Evolutionary conservation across 2,797 vertebrate species (phyloP).

Genomic region (Threskiornis aethiopicus): DNA sequence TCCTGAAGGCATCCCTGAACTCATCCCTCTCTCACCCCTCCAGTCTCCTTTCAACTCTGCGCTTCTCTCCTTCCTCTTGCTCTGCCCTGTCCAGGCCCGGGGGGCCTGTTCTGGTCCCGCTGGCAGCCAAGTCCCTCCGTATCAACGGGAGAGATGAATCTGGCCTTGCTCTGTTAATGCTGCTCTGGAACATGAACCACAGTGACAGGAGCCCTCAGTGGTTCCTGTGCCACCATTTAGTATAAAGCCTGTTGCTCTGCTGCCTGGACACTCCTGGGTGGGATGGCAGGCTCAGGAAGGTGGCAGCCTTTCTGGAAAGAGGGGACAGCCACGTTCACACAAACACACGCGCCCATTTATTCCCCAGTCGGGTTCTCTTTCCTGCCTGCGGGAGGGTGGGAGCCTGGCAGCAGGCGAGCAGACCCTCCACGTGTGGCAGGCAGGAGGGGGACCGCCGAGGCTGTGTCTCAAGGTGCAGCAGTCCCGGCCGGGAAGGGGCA

Average conservation of each 20-base stretch:
- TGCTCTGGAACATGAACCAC: not conserved
- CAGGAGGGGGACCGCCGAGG: not conserved
- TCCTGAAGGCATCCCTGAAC: not conserved
- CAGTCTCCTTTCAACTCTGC: not conserved
- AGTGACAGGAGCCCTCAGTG: not conserved
- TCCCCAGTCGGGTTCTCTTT: not conserved
- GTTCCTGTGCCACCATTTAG: not conserved
- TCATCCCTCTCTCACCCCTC: not conserved
- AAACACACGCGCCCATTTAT: rapidly evolving
- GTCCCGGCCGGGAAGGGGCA: rapidly evolving
- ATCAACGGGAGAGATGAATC: not conserved
- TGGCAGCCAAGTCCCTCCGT: not conserved
- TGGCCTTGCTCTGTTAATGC: not conserved
- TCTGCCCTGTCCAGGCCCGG: not conserved
- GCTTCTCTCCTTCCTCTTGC: not conserved
- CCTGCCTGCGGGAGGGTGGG: too few relatives aligned
- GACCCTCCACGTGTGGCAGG: not conserved
- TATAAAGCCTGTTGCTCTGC: not conserved
- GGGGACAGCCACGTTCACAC: not conserved
- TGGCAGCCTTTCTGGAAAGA: not conserved
- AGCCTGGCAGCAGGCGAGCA: not conserved
- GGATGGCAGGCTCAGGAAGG: not conserved
- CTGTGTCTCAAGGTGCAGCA: not conserved
- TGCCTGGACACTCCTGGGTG: not conserved
- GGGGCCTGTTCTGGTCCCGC: not conserved